Conservation (phyloP, 2,888 invertebrate genomes). For the Torymus texanus region DNA sequence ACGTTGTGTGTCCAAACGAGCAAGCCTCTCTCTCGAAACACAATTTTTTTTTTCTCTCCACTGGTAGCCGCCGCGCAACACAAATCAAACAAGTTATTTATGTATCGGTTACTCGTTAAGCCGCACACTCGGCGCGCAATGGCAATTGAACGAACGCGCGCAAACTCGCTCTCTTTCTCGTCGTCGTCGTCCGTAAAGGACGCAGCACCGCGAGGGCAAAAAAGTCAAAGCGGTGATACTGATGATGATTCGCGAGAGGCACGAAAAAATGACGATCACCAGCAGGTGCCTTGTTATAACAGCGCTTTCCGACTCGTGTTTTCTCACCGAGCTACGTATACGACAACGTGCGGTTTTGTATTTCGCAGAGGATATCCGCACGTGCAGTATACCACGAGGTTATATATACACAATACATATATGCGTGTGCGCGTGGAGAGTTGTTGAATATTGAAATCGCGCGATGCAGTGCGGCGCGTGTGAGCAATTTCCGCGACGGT, state of each 20-base stretch:
- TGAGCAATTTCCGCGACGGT: neutral
- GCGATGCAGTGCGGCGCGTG: neutral
- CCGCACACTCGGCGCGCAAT: neutral
- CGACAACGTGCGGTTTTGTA: neutral
- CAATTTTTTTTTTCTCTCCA: neutral
- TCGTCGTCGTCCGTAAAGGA: no score
- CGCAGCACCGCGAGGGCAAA: no score
- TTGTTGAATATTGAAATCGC: conserved; percentile 27
- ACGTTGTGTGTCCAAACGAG: no score
- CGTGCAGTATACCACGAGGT: neutral
- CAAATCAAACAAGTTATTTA: conserved; percentile 39
- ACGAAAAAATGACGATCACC: no score
- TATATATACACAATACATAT: no score
- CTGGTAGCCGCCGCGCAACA: neutral
- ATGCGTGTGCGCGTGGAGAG: no score
- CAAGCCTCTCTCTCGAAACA: no score
- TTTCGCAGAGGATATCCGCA: neutral
- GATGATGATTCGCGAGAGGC: no score
- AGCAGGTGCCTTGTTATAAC: conserved; percentile 18
- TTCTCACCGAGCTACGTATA: conserved; percentile 14
- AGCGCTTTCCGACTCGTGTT: conserved; percentile 29
- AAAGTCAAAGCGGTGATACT: no score
- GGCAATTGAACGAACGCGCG: conserved; percentile 9
- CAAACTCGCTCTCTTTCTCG: no score
- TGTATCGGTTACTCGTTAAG: conserved; percentile 28